Percentiles rank a stretch among this genome's conserved stretches.
Conservation (phyloP, 1,140 invertebrate genomes). For the Zaprionus lachaisei region DNA sequence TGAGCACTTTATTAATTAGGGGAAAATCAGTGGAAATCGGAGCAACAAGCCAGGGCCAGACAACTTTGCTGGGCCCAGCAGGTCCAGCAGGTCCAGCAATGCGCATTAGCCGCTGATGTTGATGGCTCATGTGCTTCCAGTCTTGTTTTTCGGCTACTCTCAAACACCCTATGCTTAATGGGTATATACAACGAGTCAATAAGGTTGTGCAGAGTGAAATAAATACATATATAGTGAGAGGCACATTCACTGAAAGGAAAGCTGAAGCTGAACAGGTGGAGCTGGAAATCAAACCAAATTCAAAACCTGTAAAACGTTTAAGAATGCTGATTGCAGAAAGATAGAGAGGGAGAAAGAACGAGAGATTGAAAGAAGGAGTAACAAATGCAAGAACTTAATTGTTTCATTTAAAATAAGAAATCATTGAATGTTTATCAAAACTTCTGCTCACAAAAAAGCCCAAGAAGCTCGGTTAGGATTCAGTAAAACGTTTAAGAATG, state of each 20-base stretch:
- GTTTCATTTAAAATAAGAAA: no score
- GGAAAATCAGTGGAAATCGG: slow-evolving; percentile 73
- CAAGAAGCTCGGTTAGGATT: not conserved
- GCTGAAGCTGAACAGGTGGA: not conserved
- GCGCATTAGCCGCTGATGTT: slow-evolving; percentile 75
- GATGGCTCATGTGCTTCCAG: slow-evolving; percentile 72
- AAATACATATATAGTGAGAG: not conserved
- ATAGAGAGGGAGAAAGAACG: not conserved
- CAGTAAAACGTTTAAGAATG: not conserved
- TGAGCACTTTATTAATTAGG: slow-evolving; percentile 74
- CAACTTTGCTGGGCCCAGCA: not conserved
- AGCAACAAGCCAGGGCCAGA: not conserved
- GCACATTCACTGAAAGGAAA: not conserved
- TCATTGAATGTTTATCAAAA: no score
- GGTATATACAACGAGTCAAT: not conserved
- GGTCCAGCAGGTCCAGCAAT: slow-evolving; percentile 38
- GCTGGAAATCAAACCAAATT: no score
- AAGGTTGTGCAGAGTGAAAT: not conserved
- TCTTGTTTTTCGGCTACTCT: slow-evolving; percentile 53
- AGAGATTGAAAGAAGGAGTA: no score
- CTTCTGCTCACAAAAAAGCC: no score
- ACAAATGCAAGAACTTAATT: no score
- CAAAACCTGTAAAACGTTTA: not conserved
- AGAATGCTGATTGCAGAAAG: not conserved
- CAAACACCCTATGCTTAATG: not conserved